Evolutionary conservation across 2,113 vertebrate species (phyloP), one percentile per base, ranked within the genome.

Genomic region (Pangasianodon hypophthalmus): DNA sequence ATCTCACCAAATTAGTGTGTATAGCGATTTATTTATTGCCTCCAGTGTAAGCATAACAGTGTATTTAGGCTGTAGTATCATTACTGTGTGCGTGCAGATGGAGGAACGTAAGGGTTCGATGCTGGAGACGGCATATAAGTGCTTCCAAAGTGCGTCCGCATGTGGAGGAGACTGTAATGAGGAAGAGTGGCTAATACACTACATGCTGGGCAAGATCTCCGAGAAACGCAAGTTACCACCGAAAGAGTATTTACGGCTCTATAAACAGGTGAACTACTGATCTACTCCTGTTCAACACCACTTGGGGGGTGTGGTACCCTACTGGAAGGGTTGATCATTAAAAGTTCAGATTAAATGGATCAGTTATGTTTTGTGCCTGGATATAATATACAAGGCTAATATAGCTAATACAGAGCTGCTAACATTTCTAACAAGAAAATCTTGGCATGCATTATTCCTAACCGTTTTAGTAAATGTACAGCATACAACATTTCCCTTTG

Each of bases 121-220:
- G 98, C 91, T 99, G 92, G 97, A 98, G 94, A 98, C 97, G 0
- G 97, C 98, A 44, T 95, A 95, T 37, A 94, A 96, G 92, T 99
- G 98, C 92, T 99, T 99, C 92, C 96, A 96, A 0, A 97, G 98
- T 0, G 98, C 98, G 0, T 97, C 98, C 1, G 95, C 92, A 83
- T 99, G 98, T 16, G 98, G 98, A 92, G 98, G 97, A 0, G 97
- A 98, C 0, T 97, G 98, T 0, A 98, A 98, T 0, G 98, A 99
- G 91, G 98, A 99, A 91, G 98, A 99, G 94, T 99, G 98, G 98
- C 97, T 99, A 32, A 98, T 99, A 90, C 98, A 99, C 91, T 99
- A 99, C 95, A 99, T 99, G 98, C 95, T 99, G 92, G 98, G 97
- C n/a, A 99, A 99, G 95, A 98, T 99, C 13, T 97, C 97, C 0